A percentile compares a stretch with the other conserved stretches of the same genome.
These are phyloP conservation scores for Harpagoxenus sublaevis DNA, from an alignment of 2,888 invertebrate species.

Conservation along the genomic window DNA sequence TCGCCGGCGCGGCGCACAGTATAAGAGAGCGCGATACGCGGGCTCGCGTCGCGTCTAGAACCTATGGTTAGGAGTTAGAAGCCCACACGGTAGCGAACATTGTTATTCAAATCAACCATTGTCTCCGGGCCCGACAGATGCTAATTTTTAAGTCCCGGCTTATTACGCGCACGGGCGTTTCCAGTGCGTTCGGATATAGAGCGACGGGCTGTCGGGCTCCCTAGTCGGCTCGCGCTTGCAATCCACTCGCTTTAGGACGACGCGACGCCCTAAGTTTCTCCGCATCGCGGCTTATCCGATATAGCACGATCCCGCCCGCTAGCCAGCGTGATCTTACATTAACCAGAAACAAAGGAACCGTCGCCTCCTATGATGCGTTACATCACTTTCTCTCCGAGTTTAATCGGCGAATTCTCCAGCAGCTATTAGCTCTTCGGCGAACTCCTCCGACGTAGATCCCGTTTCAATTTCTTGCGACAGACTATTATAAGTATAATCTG, in stretches of 20 bases:
- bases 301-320: slow-evolving; percentile 38
- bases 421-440: slow-evolving; percentile 6
- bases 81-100: slow-evolving; percentile 86
- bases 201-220: slow-evolving; percentile 69
- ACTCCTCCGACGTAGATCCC: slow-evolving; percentile 13
- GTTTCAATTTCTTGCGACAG: not conserved
- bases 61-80: slow-evolving; percentile 82
- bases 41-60: slow-evolving; percentile 74
- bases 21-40: slow-evolving; percentile 61
- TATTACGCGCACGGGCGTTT: slow-evolving; percentile 84
- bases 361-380: slow-evolving; percentile 53
- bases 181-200: slow-evolving; percentile 84
- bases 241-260: slow-evolving; percentile 27
- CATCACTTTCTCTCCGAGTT: slow-evolving; percentile 64
- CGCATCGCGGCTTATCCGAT: slow-evolving; percentile 40
- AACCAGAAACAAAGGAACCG: slow-evolving; percentile 69
- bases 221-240: not conserved
- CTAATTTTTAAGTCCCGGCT: slow-evolving; percentile 83
- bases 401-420: slow-evolving; percentile 29
- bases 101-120: slow-evolving; percentile 86
- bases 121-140: slow-evolving; percentile 82
- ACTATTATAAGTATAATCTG: not conserved
- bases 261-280: slow-evolving; percentile 56
- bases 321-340: slow-evolving; percentile 54
- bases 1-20: slow-evolving; percentile 34